phyloP scores from a whole-genome alignment of 2,888 invertebrate species.

The Tenthredo scrophulariae region DNA sequence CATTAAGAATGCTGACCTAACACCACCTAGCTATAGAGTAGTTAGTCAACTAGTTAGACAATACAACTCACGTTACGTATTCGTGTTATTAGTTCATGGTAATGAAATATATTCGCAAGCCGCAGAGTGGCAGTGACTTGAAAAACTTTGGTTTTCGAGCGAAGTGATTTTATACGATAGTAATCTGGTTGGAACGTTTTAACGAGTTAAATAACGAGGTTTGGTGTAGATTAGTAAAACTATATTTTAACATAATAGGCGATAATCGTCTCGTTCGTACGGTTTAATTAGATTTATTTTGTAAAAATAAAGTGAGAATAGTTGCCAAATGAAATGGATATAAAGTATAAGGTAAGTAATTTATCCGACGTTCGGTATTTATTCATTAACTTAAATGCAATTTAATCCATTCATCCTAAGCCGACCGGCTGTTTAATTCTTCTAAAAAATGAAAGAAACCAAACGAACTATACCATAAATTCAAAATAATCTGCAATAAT shows the following conservation, averaged over 20 bases:
- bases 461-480: neutral
- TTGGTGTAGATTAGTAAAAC: neutral
- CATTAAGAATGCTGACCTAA: neutral
- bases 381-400: neutral
- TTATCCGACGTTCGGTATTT: constrained; percentile 13
- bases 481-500: neutral
- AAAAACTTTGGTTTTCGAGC: constrained; percentile 31
- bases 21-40: neutral
- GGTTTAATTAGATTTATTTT: neutral
- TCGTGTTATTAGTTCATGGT: neutral
- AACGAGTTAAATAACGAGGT: neutral
- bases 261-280: neutral
- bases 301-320: neutral
- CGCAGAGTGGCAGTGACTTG: constrained; percentile 23
- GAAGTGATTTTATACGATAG: neutral
- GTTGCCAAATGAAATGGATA: constrained; percentile 51
- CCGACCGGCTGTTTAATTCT: neutral
- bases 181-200: neutral
- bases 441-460: neutral
- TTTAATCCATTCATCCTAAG: neutral
- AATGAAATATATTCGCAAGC: neutral
- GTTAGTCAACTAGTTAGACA: neutral
- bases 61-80: neutral
- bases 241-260: neutral
- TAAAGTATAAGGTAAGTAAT: constrained; percentile 48